A percentile compares a stretch with the other conserved stretches of the same genome.
Conservation (phyloP, 2,797 vertebrate genomes). For the Podarcis lilfordi region DNA sequence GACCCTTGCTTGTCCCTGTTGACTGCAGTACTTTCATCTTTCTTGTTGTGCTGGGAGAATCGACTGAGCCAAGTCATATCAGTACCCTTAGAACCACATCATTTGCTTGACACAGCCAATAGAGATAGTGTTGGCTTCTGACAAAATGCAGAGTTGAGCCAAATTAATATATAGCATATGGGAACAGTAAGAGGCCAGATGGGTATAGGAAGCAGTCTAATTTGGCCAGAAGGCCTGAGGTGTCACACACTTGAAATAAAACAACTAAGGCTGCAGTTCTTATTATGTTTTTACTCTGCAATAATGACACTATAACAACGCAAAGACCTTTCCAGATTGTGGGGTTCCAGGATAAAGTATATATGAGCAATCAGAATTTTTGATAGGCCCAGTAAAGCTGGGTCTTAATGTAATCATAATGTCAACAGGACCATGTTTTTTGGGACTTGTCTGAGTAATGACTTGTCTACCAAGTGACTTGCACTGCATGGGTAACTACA, state of each 20-base stretch:
- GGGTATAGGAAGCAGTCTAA: background rate
- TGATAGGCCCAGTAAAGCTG: background rate
- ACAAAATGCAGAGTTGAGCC: conserved; percentile 11
- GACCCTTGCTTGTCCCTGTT: background rate
- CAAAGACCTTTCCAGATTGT: background rate
- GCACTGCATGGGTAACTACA: background rate
- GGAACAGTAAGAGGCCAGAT: conserved; percentile 9
- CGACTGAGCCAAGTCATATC: conserved; percentile 1
- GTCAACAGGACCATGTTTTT: background rate
- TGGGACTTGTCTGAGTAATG: background rate
- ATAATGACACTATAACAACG: background rate
- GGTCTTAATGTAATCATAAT: background rate
- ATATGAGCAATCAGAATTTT: conserved; percentile 23
- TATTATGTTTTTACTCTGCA: background rate
- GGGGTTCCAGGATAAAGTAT: background rate
- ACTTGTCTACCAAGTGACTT: background rate
- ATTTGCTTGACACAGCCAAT: background rate
- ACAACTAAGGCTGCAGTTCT: background rate
- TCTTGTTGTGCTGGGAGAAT: background rate
- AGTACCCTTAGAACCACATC: background rate
- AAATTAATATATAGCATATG: conserved; percentile 19
- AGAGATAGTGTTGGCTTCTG: conserved; percentile 5
- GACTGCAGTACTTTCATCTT: background rate
- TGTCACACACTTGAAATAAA: background rate
- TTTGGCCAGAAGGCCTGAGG: background rate